Evolutionary conservation across 2,113 vertebrate genomes (phyloP).

Genomic region (Stomatorhinus ivindoensis): DNA sequence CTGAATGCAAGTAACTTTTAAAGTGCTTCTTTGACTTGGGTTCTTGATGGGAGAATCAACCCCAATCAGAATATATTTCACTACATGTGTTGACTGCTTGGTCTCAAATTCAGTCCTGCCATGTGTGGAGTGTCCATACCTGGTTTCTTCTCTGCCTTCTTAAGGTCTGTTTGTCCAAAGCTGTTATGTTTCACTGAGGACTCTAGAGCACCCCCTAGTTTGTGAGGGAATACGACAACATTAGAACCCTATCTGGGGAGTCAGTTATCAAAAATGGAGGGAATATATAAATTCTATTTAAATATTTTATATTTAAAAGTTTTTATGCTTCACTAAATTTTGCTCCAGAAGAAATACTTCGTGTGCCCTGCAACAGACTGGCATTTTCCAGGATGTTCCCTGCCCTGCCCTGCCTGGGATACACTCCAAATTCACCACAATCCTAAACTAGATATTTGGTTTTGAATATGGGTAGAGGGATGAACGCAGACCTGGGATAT

Average conservation of each 20-base stretch:
- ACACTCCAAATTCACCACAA: not conserved
- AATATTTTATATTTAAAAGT: not conserved
- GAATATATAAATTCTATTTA: not conserved
- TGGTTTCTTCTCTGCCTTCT: not conserved
- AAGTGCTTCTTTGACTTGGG: not conserved
- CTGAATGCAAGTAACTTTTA: not conserved
- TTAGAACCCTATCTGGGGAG: not conserved
- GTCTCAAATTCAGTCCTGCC: not conserved
- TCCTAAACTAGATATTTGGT: not conserved
- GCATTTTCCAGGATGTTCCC: not conserved
- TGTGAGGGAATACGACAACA: not conserved
- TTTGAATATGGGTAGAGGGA: not conserved
- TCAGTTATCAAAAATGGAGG: not conserved
- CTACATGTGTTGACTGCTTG: not conserved
- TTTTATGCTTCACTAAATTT: not conserved
- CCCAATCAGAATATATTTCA: not conserved
- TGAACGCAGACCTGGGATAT: not conserved
- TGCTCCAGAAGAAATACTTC: not conserved
- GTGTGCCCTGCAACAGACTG: not conserved
- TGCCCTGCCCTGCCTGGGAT: not conserved
- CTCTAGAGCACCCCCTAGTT: not conserved
- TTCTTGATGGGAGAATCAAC: not conserved
- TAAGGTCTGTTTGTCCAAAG: not conserved
- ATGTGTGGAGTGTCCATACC: not conserved
- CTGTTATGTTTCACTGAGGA: not conserved